These are phyloP conservation scores for Pseudorhombus dupliciocellatus DNA, from an alignment of 2,113 vertebrate genomes.

Conservation along the genomic window DNA sequence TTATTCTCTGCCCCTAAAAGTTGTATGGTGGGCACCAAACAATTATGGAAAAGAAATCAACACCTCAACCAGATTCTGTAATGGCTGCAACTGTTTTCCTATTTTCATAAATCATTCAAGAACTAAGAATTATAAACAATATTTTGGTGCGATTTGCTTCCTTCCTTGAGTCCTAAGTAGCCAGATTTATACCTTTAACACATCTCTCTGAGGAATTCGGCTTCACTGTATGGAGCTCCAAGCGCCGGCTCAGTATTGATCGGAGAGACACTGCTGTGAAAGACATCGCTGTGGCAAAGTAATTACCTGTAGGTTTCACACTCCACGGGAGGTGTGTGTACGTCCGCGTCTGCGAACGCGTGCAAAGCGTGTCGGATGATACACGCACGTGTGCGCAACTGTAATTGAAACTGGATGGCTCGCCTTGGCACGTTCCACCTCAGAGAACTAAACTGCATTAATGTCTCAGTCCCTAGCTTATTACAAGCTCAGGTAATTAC, in stretches of 20 bases:
- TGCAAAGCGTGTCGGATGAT: conserved; percentile 19
- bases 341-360: conserved; percentile 14
- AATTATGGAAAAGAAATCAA: no score
- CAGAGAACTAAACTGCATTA: conserved; percentile 57
- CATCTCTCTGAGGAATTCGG: conserved; percentile 10
- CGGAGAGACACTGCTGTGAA: conserved; percentile 48
- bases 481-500: conserved; percentile 65
- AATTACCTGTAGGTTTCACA: conserved; percentile 65
- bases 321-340: conserved; percentile 33
- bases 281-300: conserved; percentile 52
- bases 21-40: no score
- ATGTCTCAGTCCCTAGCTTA: conserved; percentile 50
- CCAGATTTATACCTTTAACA: conserved; percentile 11
- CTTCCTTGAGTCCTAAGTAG: background rate
- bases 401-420: conserved; percentile 63
- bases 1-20: no score
- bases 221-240: conserved; percentile 38
- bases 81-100: no score
- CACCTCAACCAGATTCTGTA: no score
- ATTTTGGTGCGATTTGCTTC: conserved; percentile 20
- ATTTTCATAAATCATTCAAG: background rate
- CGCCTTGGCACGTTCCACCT: conserved; percentile 24
- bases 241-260: conserved; percentile 58
- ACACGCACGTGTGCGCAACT: conserved; percentile 12
- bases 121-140: conserved; percentile 13